These are phyloP conservation scores for Neoitamus cyanurus DNA, from an alignment of 2,888 invertebrate species.

Conservation along the genomic window DNA sequence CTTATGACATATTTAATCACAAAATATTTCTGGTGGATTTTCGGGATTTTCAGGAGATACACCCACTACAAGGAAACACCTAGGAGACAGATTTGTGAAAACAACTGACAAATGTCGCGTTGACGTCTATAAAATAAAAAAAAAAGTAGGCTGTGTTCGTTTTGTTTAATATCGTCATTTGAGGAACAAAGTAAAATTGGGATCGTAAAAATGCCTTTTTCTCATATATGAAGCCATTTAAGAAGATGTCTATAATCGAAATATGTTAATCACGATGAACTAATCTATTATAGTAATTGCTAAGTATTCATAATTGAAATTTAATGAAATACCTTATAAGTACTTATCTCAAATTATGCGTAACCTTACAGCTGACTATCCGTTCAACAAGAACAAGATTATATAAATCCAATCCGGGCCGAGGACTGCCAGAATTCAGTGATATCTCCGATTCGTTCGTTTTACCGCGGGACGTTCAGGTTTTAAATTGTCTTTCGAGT, in stretches of 20 bases:
- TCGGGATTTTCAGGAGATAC: neutral
- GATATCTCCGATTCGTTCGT: neutral
- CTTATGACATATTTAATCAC: neutral
- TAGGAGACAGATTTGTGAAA: conserved; percentile 10
- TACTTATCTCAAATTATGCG: no score
- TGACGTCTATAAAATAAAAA: neutral
- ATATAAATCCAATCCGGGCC: neutral
- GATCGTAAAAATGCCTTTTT: neutral
- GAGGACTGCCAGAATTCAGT: neutral
- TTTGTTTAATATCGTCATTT: neutral
- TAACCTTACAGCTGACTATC: neutral
- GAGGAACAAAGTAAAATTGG: neutral
- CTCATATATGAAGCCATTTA: no score
- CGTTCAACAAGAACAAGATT: neutral
- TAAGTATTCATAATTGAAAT: no score
- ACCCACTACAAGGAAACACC: conserved; percentile 1
- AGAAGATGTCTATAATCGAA: no score
- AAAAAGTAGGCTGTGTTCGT: neutral
- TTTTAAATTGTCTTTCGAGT: neutral
- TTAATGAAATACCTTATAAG: no score
- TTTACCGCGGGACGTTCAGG: neutral
- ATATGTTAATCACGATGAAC: no score
- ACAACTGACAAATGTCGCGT: conserved; percentile 4
- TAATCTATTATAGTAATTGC: no score
- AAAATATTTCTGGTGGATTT: neutral